These are phyloP conservation scores for Cabera pusaria DNA, from an alignment of 2,888 invertebrate species.

Conservation along the genomic window DNA sequence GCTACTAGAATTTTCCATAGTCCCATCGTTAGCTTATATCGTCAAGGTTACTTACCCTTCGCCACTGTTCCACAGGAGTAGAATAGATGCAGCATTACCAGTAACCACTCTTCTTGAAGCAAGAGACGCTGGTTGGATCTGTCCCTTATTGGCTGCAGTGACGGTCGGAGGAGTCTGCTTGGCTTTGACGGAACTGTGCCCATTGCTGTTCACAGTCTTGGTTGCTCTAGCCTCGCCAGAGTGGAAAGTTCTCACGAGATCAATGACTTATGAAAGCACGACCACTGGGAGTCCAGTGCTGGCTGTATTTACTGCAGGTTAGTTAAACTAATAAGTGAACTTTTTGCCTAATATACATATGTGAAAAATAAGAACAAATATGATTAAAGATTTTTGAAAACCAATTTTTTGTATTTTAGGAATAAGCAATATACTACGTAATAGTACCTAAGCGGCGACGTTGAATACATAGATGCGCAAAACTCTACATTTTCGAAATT, in stretches of 20 bases:
- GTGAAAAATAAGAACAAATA: too few species aligned
- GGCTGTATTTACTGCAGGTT: slow-evolving; percentile 85
- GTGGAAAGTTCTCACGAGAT: slow-evolving; percentile 85
- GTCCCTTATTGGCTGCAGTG: slow-evolving; percentile 82
- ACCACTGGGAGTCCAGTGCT: slow-evolving; percentile 85
- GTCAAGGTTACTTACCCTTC: too few species aligned
- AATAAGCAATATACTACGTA: too few species aligned
- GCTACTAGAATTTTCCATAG: too few species aligned
- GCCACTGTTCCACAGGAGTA: slow-evolving; percentile 72
- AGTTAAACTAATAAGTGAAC: slow-evolving; percentile 28
- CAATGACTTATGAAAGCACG: slow-evolving; percentile 83
- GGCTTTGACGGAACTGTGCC: slow-evolving; percentile 85
- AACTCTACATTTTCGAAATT: too few species aligned
- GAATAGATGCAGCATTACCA: slow-evolving; percentile 83
- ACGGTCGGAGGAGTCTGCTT: slow-evolving; percentile 84
- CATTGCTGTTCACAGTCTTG: slow-evolving; percentile 79
- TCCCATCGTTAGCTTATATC: too few species aligned
- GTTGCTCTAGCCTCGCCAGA: slow-evolving; percentile 84
- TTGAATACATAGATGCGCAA: too few species aligned
- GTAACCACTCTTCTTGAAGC: slow-evolving; percentile 84
- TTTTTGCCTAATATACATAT: too few species aligned
- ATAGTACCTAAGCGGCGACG: too few species aligned
- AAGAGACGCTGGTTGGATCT: slow-evolving; percentile 83
- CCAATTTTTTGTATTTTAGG: too few species aligned
- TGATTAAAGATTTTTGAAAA: too few species aligned